These are phyloP conservation scores for Hofmannophila pseudospretella DNA, from an alignment of 2,888 invertebrate species.

Conservation along the genomic window DNA sequence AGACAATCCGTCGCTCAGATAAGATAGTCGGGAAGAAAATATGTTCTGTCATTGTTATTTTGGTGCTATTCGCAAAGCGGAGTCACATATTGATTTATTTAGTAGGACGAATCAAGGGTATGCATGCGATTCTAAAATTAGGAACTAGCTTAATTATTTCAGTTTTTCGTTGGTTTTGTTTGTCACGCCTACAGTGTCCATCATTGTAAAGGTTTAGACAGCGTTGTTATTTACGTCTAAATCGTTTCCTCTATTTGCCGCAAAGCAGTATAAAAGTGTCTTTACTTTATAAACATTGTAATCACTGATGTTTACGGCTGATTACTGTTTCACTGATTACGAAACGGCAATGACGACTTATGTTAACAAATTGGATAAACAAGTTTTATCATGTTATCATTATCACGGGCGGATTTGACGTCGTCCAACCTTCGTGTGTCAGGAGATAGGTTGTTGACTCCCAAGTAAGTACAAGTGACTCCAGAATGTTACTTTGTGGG, in stretches of 20 bases:
- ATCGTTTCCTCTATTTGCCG: no score
- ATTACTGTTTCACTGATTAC: constrained; percentile 12
- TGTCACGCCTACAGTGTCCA: no score
- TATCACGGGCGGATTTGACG: constrained; percentile 20
- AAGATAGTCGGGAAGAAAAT: constrained; percentile 21
- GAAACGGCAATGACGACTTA: constrained; percentile 11
- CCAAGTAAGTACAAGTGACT: constrained; percentile 15
- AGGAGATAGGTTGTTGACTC: constrained; percentile 22
- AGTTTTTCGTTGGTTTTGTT: no score
- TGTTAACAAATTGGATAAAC: constrained; percentile 20
- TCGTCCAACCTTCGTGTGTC: constrained; percentile 29
- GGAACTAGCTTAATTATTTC: no score
- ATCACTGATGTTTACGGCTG: no score
- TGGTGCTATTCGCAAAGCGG: constrained; percentile 6
- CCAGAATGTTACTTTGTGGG: no score
- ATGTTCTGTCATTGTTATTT: constrained; percentile 26
- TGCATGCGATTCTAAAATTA: no score
- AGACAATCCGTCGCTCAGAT: constrained; percentile 39
- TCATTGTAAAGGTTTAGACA: no score
- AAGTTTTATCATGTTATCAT: constrained; percentile 24
- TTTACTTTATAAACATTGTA: no score
- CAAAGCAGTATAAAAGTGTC: no score
- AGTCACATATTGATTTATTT: neutral
- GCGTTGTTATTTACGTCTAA: no score
- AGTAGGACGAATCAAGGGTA: neutral